These are phyloP conservation scores for Platerodrilus igneus DNA, from an alignment of 2,888 invertebrate species.

Conservation along the genomic window DNA sequence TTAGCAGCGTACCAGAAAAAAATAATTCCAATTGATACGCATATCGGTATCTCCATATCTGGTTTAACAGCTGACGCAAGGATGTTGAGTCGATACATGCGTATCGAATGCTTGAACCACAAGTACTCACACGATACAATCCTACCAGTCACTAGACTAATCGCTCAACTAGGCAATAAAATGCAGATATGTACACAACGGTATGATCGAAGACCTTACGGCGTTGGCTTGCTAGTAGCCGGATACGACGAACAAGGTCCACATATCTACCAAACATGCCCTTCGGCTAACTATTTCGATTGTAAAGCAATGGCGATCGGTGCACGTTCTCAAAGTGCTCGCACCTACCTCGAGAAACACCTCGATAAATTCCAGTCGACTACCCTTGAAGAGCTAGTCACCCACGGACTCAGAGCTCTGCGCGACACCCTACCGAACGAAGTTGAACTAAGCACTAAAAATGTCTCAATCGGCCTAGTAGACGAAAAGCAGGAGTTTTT, in stretches of 20 bases:
- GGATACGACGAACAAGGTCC: conserved; percentile 95
- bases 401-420: conserved; percentile 89
- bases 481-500: conserved; percentile 79
- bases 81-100: conserved; percentile 88
- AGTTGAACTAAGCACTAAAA: conserved; percentile 86
- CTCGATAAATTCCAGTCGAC: conserved; percentile 67
- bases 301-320: conserved; percentile 99
- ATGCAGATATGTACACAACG: conserved; percentile 97
- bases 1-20: conserved; percentile 97
- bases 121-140: conserved; percentile 86
- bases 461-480: conserved; percentile 86
- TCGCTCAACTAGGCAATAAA: conserved; percentile 84
- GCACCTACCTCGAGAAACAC: conserved; percentile 95
- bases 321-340: conserved; percentile 92
- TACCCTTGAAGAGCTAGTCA: conserved; percentile 79
- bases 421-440: conserved; percentile 96
- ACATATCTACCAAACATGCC: conserved; percentile 96
- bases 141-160: conserved; percentile 82
- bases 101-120: conserved; percentile 92
- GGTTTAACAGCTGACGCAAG: conserved; percentile 97
- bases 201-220: conserved; percentile 95
- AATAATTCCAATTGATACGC: conserved; percentile 92
- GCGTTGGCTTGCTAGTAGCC: conserved; percentile 94
- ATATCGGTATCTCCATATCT: conserved; percentile 94
- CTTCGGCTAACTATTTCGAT: conserved; percentile 96